Evolutionary conservation across 2,113 vertebrate species (phyloP), one percentile per base, ranked within the genome.

Genomic region (Tauraco erythrolophus): DNA sequence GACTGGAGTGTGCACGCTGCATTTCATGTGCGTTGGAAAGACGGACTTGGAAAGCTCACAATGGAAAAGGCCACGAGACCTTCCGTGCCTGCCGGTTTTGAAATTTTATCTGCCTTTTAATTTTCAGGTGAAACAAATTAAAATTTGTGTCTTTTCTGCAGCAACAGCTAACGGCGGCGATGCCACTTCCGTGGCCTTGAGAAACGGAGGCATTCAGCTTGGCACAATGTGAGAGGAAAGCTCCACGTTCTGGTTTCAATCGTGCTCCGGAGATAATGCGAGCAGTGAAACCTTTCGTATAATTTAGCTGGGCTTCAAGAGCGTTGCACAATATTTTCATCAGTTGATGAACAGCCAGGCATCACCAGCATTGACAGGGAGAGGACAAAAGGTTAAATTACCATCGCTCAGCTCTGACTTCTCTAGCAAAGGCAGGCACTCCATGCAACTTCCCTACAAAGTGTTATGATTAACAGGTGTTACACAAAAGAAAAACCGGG

Each of bases 301-400:
- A 68, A 94, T 94, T 92, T 77, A 80, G 81, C 96, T 4, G 66
- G 82, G 88, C 75, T 89, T 93, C 39, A 62, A 96, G 74, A 91
- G 94, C 91, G 43, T 28, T 27, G 81, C 69, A 71, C 21, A 48
- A 23, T 53, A 84, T 70, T 94, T 92, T 74, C 75, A 41, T 60
- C 65, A 51, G 96, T 51, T 80, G 21, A 11, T 22, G 21, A 84
- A 75, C 91, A 70, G 61, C 9, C 14, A 79, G 81, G 81, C 97
- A 60, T 54, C 53, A 31, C 85, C 75, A 79, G 84, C 77, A 18
- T 74, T 51, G 56, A 80, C 43, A 14, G 30, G 68, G 58, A 94
- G 25, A 56, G 86, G 96, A 92, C 82, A 84, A 95, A 96, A 98
- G 94, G 93, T 92, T 95, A 93, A 96, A 88, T 74, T 79, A 82